Conservation (phyloP, 2,888 invertebrate species). For the Chouioia cunea region DNA sequence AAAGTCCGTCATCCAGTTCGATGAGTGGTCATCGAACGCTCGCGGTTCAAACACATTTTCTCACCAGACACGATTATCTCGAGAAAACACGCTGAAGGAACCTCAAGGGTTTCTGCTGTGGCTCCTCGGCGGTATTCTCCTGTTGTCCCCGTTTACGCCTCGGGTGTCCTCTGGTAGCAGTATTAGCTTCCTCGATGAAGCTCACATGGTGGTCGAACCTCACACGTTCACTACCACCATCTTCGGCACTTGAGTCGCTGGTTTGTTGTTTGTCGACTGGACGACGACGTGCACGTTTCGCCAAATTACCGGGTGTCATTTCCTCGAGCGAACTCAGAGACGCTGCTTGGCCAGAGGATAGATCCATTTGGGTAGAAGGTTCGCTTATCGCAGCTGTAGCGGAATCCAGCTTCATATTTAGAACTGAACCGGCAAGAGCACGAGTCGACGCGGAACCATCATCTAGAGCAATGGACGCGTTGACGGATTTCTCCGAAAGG, state of each 20-base stretch:
- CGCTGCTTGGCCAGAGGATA: conserved; percentile 65
- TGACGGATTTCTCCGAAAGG: conserved; percentile 77
- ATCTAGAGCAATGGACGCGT: conserved; percentile 74
- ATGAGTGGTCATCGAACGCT: too few species aligned
- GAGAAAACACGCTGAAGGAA: conserved; percentile 50
- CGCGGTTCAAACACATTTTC: conserved; percentile 25
- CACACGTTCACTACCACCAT: conserved; percentile 75
- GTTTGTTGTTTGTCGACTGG: conserved; percentile 62
- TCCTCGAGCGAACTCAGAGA: conserved; percentile 70
- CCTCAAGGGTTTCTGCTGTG: conserved; percentile 57
- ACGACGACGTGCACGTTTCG: conserved; percentile 65
- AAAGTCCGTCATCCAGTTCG: too few species aligned
- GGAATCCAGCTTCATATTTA: conserved; percentile 74
- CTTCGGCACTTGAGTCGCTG: conserved; percentile 68
- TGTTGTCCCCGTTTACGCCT: conserved; percentile 49
- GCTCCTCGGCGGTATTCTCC: not conserved
- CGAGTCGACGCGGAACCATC: conserved; percentile 79
- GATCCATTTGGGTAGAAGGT: conserved; percentile 52
- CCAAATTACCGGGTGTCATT: conserved; percentile 64
- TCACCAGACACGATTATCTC: conserved; percentile 42
- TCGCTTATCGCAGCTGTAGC: conserved; percentile 54
- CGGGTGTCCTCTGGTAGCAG: conserved; percentile 58
- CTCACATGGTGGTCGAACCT: conserved; percentile 77
- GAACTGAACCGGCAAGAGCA: conserved; percentile 83
- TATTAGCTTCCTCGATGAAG: conserved; percentile 69